phyloP scores from a whole-genome alignment of 2,113 vertebrate species.

The Azemiops feae region DNA sequence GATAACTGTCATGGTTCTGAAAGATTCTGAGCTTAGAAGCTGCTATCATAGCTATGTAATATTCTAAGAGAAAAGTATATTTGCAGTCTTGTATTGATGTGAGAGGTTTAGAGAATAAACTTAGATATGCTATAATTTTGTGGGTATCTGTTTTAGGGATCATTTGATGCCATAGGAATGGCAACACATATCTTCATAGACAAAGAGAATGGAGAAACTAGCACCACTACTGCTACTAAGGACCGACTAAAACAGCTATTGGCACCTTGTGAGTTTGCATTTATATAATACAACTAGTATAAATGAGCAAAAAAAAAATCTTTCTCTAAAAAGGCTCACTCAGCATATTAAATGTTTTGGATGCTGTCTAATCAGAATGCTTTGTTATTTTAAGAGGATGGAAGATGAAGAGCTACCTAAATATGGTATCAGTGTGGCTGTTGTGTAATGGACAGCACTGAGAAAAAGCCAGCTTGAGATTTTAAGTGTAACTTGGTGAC shows the following conservation, averaged over 20 bases:
- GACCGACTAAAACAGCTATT: constrained; percentile 45
- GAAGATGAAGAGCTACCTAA: background rate
- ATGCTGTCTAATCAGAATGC: background rate
- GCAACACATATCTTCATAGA: constrained; percentile 66
- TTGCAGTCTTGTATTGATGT: background rate
- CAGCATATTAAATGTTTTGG: background rate
- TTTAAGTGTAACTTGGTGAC: background rate
- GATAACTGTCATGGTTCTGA: background rate
- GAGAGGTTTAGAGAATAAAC: background rate
- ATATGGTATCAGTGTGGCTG: background rate
- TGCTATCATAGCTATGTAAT: background rate
- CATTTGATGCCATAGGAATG: constrained; percentile 54
- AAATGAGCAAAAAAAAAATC: background rate
- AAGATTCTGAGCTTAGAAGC: background rate
- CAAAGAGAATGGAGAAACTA: constrained; percentile 65
- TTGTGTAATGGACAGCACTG: background rate
- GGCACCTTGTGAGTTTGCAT: constrained; percentile 50
- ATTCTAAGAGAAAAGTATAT: background rate
- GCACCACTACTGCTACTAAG: constrained; percentile 38
- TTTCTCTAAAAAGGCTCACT: background rate
- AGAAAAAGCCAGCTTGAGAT: background rate
- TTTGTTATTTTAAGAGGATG: background rate
- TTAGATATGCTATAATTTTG: background rate
- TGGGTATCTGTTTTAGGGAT: background rate
- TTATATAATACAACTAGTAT: background rate